A percentile compares a stretch with the other conserved stretches of the same genome.
These are phyloP conservation scores for Streblospio benedicti DNA, from an alignment of 1,140 invertebrate species.

Conservation along the genomic window DNA sequence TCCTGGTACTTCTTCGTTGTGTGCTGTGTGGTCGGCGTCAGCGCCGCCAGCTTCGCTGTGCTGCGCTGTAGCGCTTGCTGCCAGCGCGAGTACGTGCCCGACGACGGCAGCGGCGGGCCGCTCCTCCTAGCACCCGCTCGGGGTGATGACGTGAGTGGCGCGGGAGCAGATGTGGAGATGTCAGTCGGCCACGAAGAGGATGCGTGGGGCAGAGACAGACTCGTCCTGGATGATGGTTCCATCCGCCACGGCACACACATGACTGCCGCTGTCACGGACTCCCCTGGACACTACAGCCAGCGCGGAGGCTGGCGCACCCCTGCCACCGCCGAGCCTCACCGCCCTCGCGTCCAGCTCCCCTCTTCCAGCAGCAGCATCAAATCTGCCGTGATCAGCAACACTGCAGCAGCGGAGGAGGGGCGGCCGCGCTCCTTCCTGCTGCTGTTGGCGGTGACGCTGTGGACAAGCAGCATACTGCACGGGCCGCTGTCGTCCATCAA, in stretches of 20 bases:
- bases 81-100: not conserved
- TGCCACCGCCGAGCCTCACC: not conserved
- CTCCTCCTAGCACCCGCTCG: not conserved
- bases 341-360: not conserved
- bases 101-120: no score
- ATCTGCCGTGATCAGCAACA: not conserved
- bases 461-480: not conserved
- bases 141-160: not conserved
- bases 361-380: no score
- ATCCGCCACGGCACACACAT: not conserved
- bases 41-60: not conserved
- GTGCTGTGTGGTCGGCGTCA: not conserved
- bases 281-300: not conserved
- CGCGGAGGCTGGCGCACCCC: not conserved
- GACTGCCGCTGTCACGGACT: not conserved
- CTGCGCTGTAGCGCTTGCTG: not conserved
- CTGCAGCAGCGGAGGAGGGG: not conserved
- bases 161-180: not conserved
- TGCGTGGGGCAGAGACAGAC: not conserved
- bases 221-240: constrained; percentile 1
- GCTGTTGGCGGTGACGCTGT: constrained; percentile 3
- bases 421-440: constrained; percentile 8
- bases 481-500: constrained; percentile 6
- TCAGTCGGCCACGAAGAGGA: not conserved
- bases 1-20: not conserved